Evolutionary conservation across 2,797 vertebrate species (phyloP), one percentile per base, ranked within the genome.

Genomic region (Pristis pectinata): DNA sequence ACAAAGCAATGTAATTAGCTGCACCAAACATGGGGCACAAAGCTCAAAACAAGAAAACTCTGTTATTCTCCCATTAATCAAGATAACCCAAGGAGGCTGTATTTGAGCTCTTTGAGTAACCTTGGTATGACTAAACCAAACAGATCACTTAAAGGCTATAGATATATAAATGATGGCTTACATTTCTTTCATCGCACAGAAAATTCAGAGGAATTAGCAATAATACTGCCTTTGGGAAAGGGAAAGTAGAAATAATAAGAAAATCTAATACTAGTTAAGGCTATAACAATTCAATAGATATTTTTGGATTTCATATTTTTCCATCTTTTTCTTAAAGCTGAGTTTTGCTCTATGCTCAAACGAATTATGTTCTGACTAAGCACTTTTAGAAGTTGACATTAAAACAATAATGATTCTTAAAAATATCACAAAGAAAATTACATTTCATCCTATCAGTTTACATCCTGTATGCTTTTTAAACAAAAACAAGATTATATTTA

Each of bases 1-100:
- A 95, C 97, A 97, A 96, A 96, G 96, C 97, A 96, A 97, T 97
- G 96, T 97, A 97, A 98, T 98, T 97, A 98, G 97, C 95, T 97
- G 44, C 95, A 95, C 96, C 96, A 95, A 67, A 77, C 96, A 95
- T 95, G 96, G 7, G 95, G 94, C 95, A 49, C 96, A 96, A 96
- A 95, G 95, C 91, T 94, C 95, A 95, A 82, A 97, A 95, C 11
- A 37, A 92, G 70, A 93, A 49, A 93, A 93, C 41, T 34, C 2
- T 74, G 67, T 95, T 95, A 95, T 67, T 96, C 95, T 95, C 95
- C 95, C 95, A 95, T 97, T 96, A 96, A 94, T 95, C 95, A 97
- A 94, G 94, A 19, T 94, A 95, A 96, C 96, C 95, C 96, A 95
- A 76, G 74, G 64, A 41, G 2, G 67, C 24, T 2, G 11, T 61